Evolutionary conservation across 2,888 invertebrate species (phyloP).

Genomic region (Volucella inanis): DNA sequence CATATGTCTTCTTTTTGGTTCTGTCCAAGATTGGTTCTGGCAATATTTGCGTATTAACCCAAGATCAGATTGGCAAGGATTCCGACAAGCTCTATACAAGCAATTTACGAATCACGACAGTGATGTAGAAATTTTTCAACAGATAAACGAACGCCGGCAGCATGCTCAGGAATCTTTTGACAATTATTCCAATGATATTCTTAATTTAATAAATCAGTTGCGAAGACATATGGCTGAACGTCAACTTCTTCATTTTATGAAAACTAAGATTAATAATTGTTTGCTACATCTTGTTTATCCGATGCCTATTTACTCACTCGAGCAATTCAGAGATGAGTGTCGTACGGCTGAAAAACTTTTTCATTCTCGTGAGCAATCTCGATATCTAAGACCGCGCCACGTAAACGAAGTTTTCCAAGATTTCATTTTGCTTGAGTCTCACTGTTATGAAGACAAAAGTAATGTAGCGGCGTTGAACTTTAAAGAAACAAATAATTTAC

Average conservation of each 20-base stretch:
- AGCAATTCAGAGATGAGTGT: constrained; percentile 19
- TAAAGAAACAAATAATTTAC: too few relatives aligned
- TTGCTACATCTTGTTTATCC: constrained; percentile 25
- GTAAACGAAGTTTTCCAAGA: background rate
- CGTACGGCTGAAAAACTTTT: constrained; percentile 24
- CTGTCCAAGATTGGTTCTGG: constrained; percentile 40
- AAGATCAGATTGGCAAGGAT: constrained; percentile 15
- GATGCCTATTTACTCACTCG: constrained; percentile 5
- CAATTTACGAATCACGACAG: constrained; percentile 30
- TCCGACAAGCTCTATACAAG: constrained; percentile 8
- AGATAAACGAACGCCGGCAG: constrained; percentile 44
- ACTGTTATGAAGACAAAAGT: too few relatives aligned
- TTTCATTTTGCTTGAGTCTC: too few relatives aligned
- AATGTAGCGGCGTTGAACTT: too few relatives aligned
- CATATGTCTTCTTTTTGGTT: constrained; percentile 14
- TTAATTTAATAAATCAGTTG: constrained; percentile 7
- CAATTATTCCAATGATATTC: constrained; percentile 14
- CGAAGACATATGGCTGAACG: constrained; percentile 16
- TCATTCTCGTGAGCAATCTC: background rate
- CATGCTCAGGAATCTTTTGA: constrained; percentile 28
- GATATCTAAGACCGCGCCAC: background rate
- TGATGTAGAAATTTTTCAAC: constrained; percentile 6
- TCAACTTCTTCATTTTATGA: constrained; percentile 19
- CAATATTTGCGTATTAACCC: constrained; percentile 11
- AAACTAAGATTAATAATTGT: constrained; percentile 13